phyloP scores from a whole-genome alignment of 2,113 vertebrate genomes.

The Lanius collurio region DNA sequence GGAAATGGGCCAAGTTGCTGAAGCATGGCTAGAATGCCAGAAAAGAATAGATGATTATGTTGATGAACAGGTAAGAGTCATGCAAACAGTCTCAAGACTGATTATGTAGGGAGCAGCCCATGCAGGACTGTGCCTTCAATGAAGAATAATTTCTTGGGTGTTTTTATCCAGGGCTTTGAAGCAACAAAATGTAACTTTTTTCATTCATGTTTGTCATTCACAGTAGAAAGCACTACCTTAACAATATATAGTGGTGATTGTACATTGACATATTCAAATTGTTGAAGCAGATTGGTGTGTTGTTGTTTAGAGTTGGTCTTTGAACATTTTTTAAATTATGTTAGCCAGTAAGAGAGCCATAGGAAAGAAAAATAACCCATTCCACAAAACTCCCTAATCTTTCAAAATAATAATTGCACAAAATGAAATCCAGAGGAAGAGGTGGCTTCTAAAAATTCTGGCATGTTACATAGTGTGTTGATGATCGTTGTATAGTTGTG shows the following conservation, averaged over 20 bases:
- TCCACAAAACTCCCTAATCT: neutral
- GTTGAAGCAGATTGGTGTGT: neutral
- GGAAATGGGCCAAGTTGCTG: conserved; percentile 88
- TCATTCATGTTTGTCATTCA: neutral
- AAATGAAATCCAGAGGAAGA: neutral
- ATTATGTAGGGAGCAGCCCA: neutral
- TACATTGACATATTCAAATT: neutral
- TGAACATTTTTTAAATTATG: neutral
- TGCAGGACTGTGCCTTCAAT: neutral
- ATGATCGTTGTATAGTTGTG: neutral
- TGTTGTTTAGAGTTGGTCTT: neutral
- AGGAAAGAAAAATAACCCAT: neutral
- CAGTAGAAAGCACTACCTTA: neutral
- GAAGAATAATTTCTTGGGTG: neutral
- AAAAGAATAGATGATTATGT: conserved; percentile 97
- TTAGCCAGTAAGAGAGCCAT: neutral
- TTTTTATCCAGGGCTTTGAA: neutral
- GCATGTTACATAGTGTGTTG: neutral
- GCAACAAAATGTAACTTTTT: neutral
- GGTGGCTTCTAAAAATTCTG: neutral
- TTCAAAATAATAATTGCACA: neutral
- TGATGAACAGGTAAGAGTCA: conserved; percentile 89
- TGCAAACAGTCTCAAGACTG: neutral
- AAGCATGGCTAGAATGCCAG: conserved; percentile 94
- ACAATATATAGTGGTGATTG: neutral